phyloP scores from a whole-genome alignment of 2,797 vertebrate genomes.

The Crocodylus rhombifer region DNA sequence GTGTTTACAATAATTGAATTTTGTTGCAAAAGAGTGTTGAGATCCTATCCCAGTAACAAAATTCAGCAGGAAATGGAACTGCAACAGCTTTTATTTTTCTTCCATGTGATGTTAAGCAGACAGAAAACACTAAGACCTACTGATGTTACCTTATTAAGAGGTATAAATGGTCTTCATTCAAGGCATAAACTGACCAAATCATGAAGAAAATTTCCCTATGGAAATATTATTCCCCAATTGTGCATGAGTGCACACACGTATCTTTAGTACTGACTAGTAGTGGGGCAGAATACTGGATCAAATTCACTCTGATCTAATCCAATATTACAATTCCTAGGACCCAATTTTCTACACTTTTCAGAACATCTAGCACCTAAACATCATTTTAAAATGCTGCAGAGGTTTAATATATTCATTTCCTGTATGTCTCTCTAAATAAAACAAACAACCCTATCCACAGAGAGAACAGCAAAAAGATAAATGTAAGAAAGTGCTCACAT shows the following conservation, averaged over 20 bases:
- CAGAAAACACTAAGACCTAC: background rate
- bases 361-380: background rate
- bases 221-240: background rate
- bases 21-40: background rate
- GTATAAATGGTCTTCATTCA: background rate
- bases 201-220: background rate
- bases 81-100: background rate
- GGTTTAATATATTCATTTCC: background rate
- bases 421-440: background rate
- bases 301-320: background rate
- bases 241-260: too few species aligned
- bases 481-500: background rate
- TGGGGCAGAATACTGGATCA: background rate
- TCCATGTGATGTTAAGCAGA: background rate
- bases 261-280: background rate
- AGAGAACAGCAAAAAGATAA: background rate
- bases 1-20: rapidly evolving
- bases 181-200: background rate
- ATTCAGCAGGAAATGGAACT: background rate
- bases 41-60: rapidly evolving
- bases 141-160: background rate
- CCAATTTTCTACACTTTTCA: background rate
- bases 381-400: background rate
- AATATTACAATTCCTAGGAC: background rate
- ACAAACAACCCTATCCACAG: rapidly evolving